Evolutionary conservation across 2,888 invertebrate species (phyloP), one percentile per base, ranked within the genome.

Genomic region (Cryptus armator): DNA sequence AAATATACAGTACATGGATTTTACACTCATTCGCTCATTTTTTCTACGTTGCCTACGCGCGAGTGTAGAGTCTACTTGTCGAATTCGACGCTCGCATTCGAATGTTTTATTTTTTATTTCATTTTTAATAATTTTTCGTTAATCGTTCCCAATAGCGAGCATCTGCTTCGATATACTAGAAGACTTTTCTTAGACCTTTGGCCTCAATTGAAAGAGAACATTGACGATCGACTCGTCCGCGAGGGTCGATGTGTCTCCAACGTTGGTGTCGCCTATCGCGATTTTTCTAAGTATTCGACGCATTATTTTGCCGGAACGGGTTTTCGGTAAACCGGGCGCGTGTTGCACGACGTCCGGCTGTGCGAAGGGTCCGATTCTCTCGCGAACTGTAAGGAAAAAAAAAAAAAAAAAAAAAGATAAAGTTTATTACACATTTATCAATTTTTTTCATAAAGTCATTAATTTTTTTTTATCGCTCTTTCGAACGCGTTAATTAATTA

Each of bases 221-320:
- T 97, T 97, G 29, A 99, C 97, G 84, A 99, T 97, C n/a, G 95
- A 94, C 89, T 98, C 97, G 91, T 99, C 99, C 43, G 99, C 99
- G 88, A 99, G 94, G 0, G 99, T 99, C 66, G 99, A 98, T 1
- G 96, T 96, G 94, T 99, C 99, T 3, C 99, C 99, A 56, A 99
- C 96, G 88, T 99, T 96, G 67, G 94, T 95, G 92, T 99, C 99
- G 53, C 98, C 98, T 2, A 97, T 94, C 0, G 99, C 99, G 14
- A 99, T 97, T 94, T 99, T 99, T 86, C 99, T 96, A 85, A 99
- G 95, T 82, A 99, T 97, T 87, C 99, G 96, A 84, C 99, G 96
- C 98, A 99, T 99, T 85, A 99, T 99, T 94, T 99, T 99, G 1
- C 99, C 99, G 0, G 99, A 99, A 68, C 99, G 95, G 0, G 99